Percentiles rank a stretch among this genome's conserved stretches.
These are phyloP conservation scores for Drosophila paramelanica DNA, from an alignment of 2,888 invertebrate genomes.

Conservation along the genomic window DNA sequence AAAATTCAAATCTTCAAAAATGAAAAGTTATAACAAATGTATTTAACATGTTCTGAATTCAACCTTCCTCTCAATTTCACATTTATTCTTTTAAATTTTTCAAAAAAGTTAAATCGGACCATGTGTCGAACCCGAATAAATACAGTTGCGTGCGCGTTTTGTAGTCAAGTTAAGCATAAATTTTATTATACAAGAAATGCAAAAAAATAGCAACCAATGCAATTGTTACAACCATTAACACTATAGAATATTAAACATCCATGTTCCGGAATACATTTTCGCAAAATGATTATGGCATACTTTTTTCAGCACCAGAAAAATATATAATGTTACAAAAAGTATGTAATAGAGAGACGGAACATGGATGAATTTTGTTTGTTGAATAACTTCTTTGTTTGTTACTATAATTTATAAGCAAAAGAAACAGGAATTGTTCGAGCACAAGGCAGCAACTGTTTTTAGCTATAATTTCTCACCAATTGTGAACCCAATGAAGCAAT, in stretches of 20 bases:
- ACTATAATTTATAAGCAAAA: conserved; percentile 27
- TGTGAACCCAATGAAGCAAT: conserved; percentile 60
- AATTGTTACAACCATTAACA: conserved; percentile 69
- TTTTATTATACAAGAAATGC: conserved; percentile 2
- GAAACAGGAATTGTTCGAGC: conserved; percentile 45
- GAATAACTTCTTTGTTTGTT: conserved; percentile 29
- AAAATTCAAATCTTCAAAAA: conserved; percentile 1
- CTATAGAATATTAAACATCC: conserved; percentile 21
- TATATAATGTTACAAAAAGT: neutral
- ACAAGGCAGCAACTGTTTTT: conserved; percentile 20
- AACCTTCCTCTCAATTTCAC: neutral
- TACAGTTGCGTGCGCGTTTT: conserved; percentile 31
- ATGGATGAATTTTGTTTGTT: conserved; percentile 4
- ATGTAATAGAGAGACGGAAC: neutral
- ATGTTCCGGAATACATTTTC: conserved; percentile 3
- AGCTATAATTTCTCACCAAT: conserved; percentile 10
- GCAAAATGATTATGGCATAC: conserved; percentile 7
- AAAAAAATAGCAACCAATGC: conserved; percentile 47
- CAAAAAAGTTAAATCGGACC: neutral
- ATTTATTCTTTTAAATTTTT: neutral
- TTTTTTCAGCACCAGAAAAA: conserved; percentile 5
- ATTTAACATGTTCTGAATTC: neutral
- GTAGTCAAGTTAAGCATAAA: conserved; percentile 12
- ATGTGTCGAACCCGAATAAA: neutral
- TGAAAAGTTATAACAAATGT: neutral